Conservation (phyloP, 2,113 vertebrate species). For the Alligator sinensis region DNA sequence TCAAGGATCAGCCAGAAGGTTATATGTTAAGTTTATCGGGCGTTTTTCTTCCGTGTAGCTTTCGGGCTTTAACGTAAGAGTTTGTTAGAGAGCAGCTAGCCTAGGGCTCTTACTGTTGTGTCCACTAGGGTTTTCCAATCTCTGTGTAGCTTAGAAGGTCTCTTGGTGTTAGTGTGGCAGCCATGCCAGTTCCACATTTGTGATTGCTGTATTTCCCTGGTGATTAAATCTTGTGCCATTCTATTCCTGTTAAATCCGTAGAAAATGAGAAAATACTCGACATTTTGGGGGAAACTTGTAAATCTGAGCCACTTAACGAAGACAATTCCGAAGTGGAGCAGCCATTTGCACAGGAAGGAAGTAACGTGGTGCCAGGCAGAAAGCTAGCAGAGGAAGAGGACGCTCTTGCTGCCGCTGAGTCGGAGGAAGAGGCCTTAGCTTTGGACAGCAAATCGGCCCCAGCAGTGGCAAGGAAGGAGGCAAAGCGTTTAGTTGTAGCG, state of each 20-base stretch:
- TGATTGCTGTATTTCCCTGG: slow-evolving; percentile 99
- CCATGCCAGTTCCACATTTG: slow-evolving; percentile 95
- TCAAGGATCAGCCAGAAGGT: slow-evolving; percentile 80
- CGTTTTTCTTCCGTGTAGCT: slow-evolving; percentile 71
- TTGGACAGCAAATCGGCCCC: slow-evolving; percentile 83
- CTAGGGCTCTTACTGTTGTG: slow-evolving; percentile 57
- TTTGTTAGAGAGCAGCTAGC: slow-evolving; percentile 67
- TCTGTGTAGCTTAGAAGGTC: slow-evolving; percentile 86
- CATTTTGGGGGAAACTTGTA: slow-evolving; percentile 95
- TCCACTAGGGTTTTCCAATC: slow-evolving; percentile 82
- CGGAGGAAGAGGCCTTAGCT: slow-evolving; percentile 85
- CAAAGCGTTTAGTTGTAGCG: slow-evolving; percentile 83
- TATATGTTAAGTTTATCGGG: slow-evolving; percentile 75
- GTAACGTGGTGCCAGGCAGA: slow-evolving; percentile 83
- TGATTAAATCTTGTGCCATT: slow-evolving; percentile 99
- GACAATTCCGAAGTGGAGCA: slow-evolving; percentile 85
- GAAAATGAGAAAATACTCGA: slow-evolving; percentile 99
- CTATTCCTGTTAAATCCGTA: slow-evolving; percentile 99
- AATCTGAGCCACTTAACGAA: slow-evolving; percentile 97
- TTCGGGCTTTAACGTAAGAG: slow-evolving; percentile 57
- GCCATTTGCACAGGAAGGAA: slow-evolving; percentile 88
- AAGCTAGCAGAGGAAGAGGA: slow-evolving; percentile 91
- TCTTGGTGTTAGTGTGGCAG: slow-evolving; percentile 90
- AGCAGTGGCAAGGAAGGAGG: slow-evolving; percentile 83
- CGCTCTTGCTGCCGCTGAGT: slow-evolving; percentile 82